Percentiles rank a stretch among this genome's conserved stretches.
phyloP scores from a whole-genome alignment of 2,797 vertebrate species.

The Lagorchestes hirsutus region DNA sequence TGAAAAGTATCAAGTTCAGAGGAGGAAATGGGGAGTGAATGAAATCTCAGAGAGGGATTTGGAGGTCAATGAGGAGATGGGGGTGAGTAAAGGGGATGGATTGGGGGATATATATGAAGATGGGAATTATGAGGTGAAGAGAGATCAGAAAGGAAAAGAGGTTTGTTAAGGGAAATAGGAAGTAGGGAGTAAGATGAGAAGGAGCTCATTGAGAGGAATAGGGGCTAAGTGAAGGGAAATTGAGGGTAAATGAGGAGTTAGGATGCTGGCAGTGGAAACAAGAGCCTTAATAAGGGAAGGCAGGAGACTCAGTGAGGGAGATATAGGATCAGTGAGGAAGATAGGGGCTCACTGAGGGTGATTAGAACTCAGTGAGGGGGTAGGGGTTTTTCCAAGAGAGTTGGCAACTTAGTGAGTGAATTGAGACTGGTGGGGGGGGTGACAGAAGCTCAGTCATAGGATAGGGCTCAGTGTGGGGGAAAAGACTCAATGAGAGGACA shows the following conservation, averaged over 20 bases:
- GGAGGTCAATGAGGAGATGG: neutral
- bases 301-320: neutral
- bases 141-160: neutral
- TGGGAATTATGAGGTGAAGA: neutral
- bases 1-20: neutral
- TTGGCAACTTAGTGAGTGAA: neutral
- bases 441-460: accelerated
- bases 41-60: neutral
- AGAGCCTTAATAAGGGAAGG: neutral
- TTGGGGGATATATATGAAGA: neutral
- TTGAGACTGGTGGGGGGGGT: neutral
- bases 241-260: neutral
- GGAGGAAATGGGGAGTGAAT: neutral
- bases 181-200: neutral
- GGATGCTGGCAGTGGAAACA: neutral
- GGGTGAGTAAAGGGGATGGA: neutral
- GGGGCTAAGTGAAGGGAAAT: neutral
- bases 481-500: neutral
- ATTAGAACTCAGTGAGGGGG: accelerated
- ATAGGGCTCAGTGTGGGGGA: neutral
- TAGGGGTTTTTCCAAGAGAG: neutral
- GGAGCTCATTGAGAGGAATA: neutral
- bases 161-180: neutral
- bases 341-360: neutral
- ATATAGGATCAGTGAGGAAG: neutral